Evolutionary conservation across 1,140 invertebrate genomes (phyloP), one percentile per base, ranked within the genome.

Genomic region (Brachionus koreanus): DNA sequence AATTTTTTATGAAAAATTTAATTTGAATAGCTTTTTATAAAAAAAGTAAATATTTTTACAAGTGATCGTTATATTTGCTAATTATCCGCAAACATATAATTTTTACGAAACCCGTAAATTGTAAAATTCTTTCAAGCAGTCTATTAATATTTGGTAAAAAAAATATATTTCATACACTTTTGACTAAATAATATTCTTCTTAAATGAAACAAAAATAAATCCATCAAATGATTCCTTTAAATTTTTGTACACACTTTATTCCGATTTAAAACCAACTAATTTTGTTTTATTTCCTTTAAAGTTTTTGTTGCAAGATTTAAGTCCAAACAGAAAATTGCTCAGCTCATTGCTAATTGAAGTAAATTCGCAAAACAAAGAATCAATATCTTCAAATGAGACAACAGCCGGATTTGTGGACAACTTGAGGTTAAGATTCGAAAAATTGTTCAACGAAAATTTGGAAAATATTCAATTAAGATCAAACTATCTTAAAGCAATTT

Each of bases 241-340:
- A 65, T 33, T 65, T n/a, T 10, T 33, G 12, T 35, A 33, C 25
- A 33, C 13, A 33, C 12, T 65, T 65, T 69, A 12, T 7, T 37
- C 13, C 35, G 29, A 42, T 42, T 29, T 23, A 23, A 52, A 52
- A 52, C 1, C 16, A 5, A 52, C 0, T 69, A 37, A 39, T 69
- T 13, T 16, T 16, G 7, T 69, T 42, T 69, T 42, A 13, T 69
- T 69, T 69, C n/a, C 12, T 16, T 65, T 65, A 9, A 13, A 69
- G 65, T 39, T 19, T 69, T 69, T 69, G 65, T 39, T 69, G 16
- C 65, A 69, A 69, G 65, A 69, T n/a, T 69, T 39, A 39, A 43
- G 19, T 39, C 1, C 65, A 16, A 16, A 69, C n/a, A 10, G n/a
- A 39, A 69, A 39, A 23, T n/a, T 69, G 33, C 37, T 69, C 7